Percentiles rank a stretch among this genome's conserved stretches.
Evolutionary conservation across 1,140 invertebrate genomes (phyloP).

Genomic region (Anadara kagoshimensis): DNA sequence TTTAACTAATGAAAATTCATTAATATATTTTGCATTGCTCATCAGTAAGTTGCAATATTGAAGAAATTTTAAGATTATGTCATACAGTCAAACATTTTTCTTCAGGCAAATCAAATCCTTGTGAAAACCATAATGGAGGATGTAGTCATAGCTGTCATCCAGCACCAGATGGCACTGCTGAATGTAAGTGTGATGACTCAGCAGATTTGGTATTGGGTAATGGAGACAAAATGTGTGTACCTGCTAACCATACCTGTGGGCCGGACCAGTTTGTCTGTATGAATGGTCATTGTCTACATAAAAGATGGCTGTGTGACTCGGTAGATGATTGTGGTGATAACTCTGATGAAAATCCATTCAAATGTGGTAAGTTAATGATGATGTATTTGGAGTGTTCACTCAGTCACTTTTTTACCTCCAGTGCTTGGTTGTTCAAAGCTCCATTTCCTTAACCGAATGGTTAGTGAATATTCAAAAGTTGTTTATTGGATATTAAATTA

Average conservation of each 20-base stretch:
- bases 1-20: too few relatives aligned
- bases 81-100: not conserved
- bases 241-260: conserved; percentile 84
- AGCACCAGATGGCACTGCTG: conserved; percentile 82
- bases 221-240: conserved; percentile 67
- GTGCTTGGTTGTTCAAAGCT: too few relatives aligned
- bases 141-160: conserved; percentile 97
- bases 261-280: conserved; percentile 91
- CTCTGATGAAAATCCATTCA: conserved; percentile 96
- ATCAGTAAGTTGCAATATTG: too few relatives aligned
- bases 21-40: not conserved
- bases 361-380: conserved; percentile 84
- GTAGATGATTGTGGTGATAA: conserved; percentile 96
- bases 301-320: conserved; percentile 95
- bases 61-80: too few relatives aligned
- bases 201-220: conserved; percentile 41
- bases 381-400: too few relatives aligned
- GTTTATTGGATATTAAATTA: too few relatives aligned
- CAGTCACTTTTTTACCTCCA: too few relatives aligned
- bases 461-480: too few relatives aligned
- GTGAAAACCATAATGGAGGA: conserved; percentile 94
- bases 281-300: conserved; percentile 95
- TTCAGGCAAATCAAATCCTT: conserved; percentile 83
- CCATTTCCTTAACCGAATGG: too few relatives aligned
- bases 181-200: conserved; percentile 63